phyloP scores from a whole-genome alignment of 2,888 invertebrate genomes.

The Imbricaverruca yamaguchii region DNA sequence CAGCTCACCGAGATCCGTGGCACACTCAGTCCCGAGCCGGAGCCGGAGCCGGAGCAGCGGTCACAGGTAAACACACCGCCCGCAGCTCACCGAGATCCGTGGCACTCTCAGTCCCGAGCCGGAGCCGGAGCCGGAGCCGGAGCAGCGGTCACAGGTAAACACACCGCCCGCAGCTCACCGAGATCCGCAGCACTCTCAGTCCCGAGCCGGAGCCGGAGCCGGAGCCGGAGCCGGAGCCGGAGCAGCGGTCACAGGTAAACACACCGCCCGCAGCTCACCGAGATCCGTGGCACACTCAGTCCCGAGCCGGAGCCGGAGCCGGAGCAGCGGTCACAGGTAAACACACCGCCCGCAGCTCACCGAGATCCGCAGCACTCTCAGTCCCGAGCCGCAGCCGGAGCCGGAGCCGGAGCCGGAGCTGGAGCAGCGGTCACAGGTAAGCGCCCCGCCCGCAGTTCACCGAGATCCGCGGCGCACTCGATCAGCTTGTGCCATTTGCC shows the following conservation, averaged over 20 bases:
- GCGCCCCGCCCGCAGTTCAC: conserved; percentile 30
- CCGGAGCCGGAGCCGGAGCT: neutral
- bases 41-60: neutral
- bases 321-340: neutral
- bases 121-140: conserved; percentile 24
- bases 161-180: conserved; percentile 33
- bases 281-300: conserved; percentile 33
- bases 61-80: too few relatives aligned
- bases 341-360: conserved; percentile 30
- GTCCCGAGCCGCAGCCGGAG: conserved; percentile 27
- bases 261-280: conserved; percentile 31
- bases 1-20: too few relatives aligned
- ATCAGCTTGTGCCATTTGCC: too few relatives aligned
- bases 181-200: conserved; percentile 33
- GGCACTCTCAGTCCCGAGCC: conserved; percentile 32
- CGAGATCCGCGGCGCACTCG: conserved; percentile 29
- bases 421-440: too few relatives aligned
- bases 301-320: conserved; percentile 26
- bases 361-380: conserved; percentile 33
- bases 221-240: conserved; percentile 1
- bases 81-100: conserved; percentile 33
- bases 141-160: too few relatives aligned
- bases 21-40: too few relatives aligned
- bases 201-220: conserved; percentile 27
- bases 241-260: too few relatives aligned